Base-by-base conservation (phyloP, 64 coral and sea anemone species). In the Montipora sp. region DNA sequence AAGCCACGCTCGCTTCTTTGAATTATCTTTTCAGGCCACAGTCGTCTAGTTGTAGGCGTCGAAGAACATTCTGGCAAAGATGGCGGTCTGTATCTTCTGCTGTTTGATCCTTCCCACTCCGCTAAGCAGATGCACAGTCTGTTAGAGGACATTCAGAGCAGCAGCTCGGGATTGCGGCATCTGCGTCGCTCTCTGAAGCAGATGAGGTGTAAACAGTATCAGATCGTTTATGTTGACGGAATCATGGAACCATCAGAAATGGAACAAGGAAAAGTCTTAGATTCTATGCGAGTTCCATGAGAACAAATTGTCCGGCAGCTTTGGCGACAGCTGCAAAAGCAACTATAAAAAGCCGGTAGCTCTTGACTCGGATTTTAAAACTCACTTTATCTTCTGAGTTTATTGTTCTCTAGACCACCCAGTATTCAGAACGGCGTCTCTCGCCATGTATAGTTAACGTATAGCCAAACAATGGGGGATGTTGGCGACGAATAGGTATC, bases 61-160 rank as follows among this genome's bases (percentile, higher is more conserved):
- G 94, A 99, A 47, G 94, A 99, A 51, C 94, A 95, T 73, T 95
- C 79, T 36, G 92, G 89, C 2, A 99, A 99, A 50, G 92, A 94
- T 72, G 94, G 91, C 3, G 94, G 94, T 21, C 51, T 95, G 5
- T 94, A 96, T 77, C 89, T 99, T 16, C 65, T 99, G 8, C 69
- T 99, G 5, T 96, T 96, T 61, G 98, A 99, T 60, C 98, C 98
- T 2, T 96, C 94, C 7, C 94, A 98, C 75, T 98, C 96, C 1
- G 90, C 96, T 44, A 98, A 96, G 71, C 98, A 98, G 78, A 98
- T 98, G 97, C 97, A 98, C 18, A 84, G 77, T 12, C 78, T 98
- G 63, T 76, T 96, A 6, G 89, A 93, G 16, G 88, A 93, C 58
- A 89, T 96, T 77, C 88, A 92, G 45, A 89, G 75, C 14, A 84